Evolutionary conservation across 1,140 invertebrate genomes (phyloP), one percentile per base, ranked within the genome.

Genomic region (Bicyclus anynana): DNA sequence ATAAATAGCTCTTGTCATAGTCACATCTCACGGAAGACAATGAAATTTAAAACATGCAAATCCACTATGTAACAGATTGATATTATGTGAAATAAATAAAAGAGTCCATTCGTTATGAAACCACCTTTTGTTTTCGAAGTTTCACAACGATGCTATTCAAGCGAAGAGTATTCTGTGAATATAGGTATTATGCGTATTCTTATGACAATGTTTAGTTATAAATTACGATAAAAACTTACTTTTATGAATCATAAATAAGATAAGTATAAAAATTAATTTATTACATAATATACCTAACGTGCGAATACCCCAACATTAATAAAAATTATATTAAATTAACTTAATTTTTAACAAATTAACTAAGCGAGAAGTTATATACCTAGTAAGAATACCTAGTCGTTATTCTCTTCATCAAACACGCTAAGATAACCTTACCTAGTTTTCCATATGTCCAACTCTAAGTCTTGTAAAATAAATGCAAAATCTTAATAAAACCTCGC

Each of bases 51-150:
- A 40, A 56, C 48, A 59, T 56, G 53, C 62, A 60, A 65, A 52
- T 65, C 48, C 56, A 35, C 53, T 20, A 33, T 14, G 37, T 62
- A 60, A 61, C 55, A 56, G 55, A 69, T 62, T 63, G 63, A 69
- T 44, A 44, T 44, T 72, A 63, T 69, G 65, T 62, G 65, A 72
- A 74, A 65, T 60, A 59, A 67, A 67, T 62, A 62, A 69, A 49
- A 21, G 35, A 40, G 53, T 62, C 17, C 17, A 12, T 56, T 40
- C 29, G 29, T 72, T 72, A 63, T 55, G 65, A 59, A 67, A 69
- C 57, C 18, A 37, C 67, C 48, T 57, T 77, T 77, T 77, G 69
- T 77, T 69, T 72, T 65, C 14, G 16, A 21, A 66, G 58, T 69
- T 74, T 77, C 69, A 62, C 72, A 68, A 67, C 56, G 47, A 67